Conservation (phyloP, 2,797 vertebrate species). For the Mionectes olivaceus region DNA sequence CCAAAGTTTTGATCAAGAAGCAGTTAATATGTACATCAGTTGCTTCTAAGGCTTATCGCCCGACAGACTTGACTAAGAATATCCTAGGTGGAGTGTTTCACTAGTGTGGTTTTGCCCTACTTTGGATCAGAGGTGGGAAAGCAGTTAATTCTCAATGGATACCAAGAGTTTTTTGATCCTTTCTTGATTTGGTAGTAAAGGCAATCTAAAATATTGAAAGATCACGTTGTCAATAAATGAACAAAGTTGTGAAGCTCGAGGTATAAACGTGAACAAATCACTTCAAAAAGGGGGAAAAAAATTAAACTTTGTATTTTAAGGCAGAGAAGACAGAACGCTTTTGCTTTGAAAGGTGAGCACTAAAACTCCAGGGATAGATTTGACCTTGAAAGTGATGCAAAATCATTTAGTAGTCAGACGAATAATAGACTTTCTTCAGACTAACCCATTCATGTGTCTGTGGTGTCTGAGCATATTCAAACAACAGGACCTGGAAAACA, state of each 20-base stretch:
- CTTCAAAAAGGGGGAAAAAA: neutral
- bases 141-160: neutral
- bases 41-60: neutral
- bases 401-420: neutral
- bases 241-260: neutral
- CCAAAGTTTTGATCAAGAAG: neutral
- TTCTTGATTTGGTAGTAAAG: neutral
- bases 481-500: neutral
- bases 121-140: neutral
- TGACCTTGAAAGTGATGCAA: neutral
- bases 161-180: neutral
- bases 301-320: neutral
- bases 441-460: neutral
- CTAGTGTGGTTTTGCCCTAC: neutral
- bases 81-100: neutral
- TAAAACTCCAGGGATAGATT: neutral
- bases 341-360: neutral
- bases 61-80: neutral
- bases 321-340: neutral
- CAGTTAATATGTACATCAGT: neutral
- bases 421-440: neutral
- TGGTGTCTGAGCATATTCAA: neutral
- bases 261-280: rapidly evolving
- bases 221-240: neutral
- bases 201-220: neutral